phyloP scores from a whole-genome alignment of 23 tunicate species.

The Pegea sp. region DNA sequence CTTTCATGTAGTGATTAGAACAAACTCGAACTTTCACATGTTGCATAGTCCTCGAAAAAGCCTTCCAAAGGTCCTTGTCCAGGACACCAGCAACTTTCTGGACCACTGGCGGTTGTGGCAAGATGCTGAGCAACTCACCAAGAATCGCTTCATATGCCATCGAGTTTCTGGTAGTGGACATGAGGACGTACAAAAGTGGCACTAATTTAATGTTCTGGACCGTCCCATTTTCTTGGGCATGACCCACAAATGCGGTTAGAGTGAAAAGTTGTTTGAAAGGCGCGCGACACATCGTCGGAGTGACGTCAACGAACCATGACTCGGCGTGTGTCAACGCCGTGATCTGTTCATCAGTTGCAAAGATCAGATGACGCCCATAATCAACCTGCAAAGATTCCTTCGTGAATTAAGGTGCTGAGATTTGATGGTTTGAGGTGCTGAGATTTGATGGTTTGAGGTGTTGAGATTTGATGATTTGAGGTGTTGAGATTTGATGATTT shows the following conservation, averaged over 20 bases:
- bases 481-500: too few relatives aligned
- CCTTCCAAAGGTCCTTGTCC: not conserved
- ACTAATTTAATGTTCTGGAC: not conserved
- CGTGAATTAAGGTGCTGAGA: too few relatives aligned
- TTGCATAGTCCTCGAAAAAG: not conserved
- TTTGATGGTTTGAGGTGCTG: too few relatives aligned
- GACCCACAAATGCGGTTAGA: not conserved
- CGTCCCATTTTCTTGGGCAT: not conserved
- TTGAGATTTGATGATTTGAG: too few relatives aligned
- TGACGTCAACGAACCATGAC: not conserved
- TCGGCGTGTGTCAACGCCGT: not conserved
- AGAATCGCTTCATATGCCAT: too few relatives aligned
- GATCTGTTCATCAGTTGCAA: not conserved
- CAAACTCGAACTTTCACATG: not conserved
- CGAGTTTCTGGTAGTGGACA: not conserved
- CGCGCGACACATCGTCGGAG: not conserved
- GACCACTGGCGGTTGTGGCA: not conserved
- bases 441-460: too few relatives aligned
- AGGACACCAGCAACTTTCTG: not conserved
- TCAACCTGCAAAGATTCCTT: too few relatives aligned
- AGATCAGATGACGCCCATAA: not conserved
- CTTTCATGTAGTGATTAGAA: not conserved
- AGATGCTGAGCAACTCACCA: too few relatives aligned
- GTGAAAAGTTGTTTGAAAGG: not conserved
- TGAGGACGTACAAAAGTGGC: not conserved